Evolutionary conservation across 2,113 vertebrate species (phyloP).

Genomic region (Sinosuthora webbiana): DNA sequence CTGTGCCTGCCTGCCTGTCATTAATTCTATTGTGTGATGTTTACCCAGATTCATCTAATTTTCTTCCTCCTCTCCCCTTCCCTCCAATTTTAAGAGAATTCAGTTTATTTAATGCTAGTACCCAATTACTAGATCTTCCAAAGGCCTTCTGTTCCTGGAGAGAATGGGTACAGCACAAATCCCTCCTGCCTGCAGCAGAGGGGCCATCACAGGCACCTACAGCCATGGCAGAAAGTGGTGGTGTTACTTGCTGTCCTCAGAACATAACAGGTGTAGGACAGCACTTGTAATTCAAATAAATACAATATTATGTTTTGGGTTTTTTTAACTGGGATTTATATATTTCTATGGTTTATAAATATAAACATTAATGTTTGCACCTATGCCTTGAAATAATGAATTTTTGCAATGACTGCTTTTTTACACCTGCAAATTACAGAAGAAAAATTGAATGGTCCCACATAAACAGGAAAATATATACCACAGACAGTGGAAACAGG

Average conservation of each 20-base stretch:
- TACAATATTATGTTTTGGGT: not conserved
- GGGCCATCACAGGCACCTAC: not conserved
- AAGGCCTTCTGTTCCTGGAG: not conserved
- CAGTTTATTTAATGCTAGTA: not conserved
- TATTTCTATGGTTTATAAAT: not conserved
- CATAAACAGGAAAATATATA: not conserved
- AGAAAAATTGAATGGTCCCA: not conserved
- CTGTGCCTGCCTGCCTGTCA: conserved; percentile 51
- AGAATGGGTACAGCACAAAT: not conserved
- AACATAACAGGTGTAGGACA: not conserved
- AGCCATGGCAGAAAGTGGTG: not conserved
- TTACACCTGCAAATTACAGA: not conserved
- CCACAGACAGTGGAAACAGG: not conserved
- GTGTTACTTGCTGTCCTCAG: not conserved
- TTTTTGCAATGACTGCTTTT: not conserved
- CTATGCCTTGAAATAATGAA: not conserved
- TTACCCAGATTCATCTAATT: not conserved
- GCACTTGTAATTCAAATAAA: not conserved
- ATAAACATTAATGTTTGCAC: not conserved
- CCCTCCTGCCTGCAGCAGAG: not conserved
- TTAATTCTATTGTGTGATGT: conserved; percentile 7
- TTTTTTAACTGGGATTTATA: not conserved
- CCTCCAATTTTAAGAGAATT: not conserved
- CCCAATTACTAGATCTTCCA: not conserved
- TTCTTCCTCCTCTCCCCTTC: not conserved